Evolutionary conservation across 2,888 invertebrate genomes (phyloP).

Genomic region (Stenchaetothrips biformis): DNA sequence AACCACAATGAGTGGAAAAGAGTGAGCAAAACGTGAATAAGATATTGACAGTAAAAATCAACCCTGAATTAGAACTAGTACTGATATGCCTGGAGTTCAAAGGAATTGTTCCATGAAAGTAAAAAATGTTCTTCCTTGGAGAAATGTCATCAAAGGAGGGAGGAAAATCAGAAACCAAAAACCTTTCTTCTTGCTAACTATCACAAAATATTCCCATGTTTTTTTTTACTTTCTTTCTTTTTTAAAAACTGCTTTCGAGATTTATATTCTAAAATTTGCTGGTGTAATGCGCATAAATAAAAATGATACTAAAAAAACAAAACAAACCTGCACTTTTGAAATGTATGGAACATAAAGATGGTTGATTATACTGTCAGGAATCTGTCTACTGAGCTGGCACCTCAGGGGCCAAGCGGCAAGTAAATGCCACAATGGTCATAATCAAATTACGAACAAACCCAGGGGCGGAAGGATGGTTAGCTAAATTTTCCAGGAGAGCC

Average conservation of each 20-base stretch:
- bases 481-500: constrained; percentile 61
- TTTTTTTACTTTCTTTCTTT: background rate
- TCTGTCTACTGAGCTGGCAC: constrained; percentile 41
- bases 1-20: too few relatives aligned
- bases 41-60: background rate
- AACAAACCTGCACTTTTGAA: background rate
- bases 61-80: background rate
- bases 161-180: background rate
- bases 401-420: constrained; percentile 73
- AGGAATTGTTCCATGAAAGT: background rate
- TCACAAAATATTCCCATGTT: background rate
- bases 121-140: background rate
- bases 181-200: background rate
- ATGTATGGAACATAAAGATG: background rate
- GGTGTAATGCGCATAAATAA: background rate
- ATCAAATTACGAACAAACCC: constrained; percentile 57
- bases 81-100: background rate
- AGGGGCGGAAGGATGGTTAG: constrained; percentile 66
- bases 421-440: constrained; percentile 59
- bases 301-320: background rate
- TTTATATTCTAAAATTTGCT: background rate
- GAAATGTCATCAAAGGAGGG: background rate
- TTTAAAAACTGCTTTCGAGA: background rate
- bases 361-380: background rate
- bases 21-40: background rate